These are phyloP conservation scores for Maccullochella peelii DNA, from an alignment of 2,113 vertebrate species.

Conservation along the genomic window DNA sequence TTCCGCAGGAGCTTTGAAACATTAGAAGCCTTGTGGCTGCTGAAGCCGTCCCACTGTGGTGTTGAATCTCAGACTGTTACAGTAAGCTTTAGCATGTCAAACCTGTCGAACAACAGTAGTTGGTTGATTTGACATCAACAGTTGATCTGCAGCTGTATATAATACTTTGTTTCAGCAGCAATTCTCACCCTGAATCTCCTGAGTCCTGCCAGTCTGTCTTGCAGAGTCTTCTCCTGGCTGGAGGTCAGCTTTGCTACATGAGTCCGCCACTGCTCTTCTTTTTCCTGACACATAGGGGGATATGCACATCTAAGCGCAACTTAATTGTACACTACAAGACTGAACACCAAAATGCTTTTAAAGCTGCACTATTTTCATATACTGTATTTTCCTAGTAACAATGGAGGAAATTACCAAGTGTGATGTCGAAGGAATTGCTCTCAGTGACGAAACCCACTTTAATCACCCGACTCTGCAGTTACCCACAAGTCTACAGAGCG, in stretches of 20 bases:
- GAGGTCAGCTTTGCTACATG: slow-evolving; percentile 72
- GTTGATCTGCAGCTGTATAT: neutral
- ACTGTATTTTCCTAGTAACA: too few relatives aligned
- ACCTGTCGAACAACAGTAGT: slow-evolving; percentile 3
- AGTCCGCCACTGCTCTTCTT: slow-evolving; percentile 77
- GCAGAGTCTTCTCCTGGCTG: slow-evolving; percentile 68
- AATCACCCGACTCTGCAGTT: neutral
- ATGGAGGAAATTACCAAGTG: neutral
- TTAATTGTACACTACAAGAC: neutral
- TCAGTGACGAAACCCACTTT: neutral
- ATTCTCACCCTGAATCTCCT: slow-evolving; percentile 79
- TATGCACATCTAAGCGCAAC: neutral
- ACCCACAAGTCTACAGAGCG: neutral
- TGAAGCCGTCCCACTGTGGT: neutral
- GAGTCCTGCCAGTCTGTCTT: slow-evolving; percentile 75
- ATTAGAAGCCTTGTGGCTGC: neutral
- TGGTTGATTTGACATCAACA: slow-evolving; percentile 2
- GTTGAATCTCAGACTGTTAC: slow-evolving; percentile 6
- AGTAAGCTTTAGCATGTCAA: neutral
- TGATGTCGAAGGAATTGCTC: neutral
- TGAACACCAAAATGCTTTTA: neutral
- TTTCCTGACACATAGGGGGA: slow-evolving; percentile 68
- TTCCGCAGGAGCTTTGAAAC: slow-evolving; percentile 40
- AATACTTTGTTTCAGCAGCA: too few relatives aligned
- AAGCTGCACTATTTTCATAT: neutral